Base-by-base conservation (phyloP, 2,888 invertebrate genomes). In the Margaritifera margaritifera region DNA sequence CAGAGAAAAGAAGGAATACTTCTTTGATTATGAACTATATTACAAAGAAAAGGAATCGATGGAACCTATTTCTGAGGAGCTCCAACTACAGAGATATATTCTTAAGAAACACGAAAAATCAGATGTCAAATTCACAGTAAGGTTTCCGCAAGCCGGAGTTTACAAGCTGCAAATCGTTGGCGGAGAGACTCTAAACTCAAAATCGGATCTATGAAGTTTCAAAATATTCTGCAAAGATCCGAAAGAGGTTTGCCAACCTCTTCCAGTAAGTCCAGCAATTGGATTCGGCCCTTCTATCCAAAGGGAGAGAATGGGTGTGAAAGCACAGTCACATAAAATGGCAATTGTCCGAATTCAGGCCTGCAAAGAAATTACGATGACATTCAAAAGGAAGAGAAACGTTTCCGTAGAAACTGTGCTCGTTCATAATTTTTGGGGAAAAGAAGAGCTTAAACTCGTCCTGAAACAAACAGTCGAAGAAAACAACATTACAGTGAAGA, bases 21-120 rank as follows among this genome's bases (percentile, higher is more conserved):
- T 25, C 18, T 65, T 77, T 63, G 66, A 72, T 55, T 77, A 77
- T 66, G 72, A 72, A 57, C 68, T 81, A 2, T 79, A 66, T 56
- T 79, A 73, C 52, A 77, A 78, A 51, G 71, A 78, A 50, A 68
- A 75, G 53, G 75, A 79, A 66, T 81, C 79, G 1, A 69, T 62
- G 15, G 67, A 64, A 6, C 66, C 71, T 57, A 78, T 78, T n/a
- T 68, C 78, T 11, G 61, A 66, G n/a, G 68, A 65, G 6, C 60
- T 75, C 54, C 75, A 75, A 58, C 65, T 80, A 19, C 71, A 74
- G 20, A 79, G 74, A 24, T 80, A 65, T 62, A 77, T 80, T 11
- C 63, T 78, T 20, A 68, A 76, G 31, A 74, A 74, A 51, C 60
- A 78, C 25, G 59, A 71, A 2, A 64, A 71, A n/a, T 65, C 57